A percentile compares a stretch with the other conserved stretches of the same genome.
Evolutionary conservation across 2,888 invertebrate genomes (phyloP).

Genomic region (Phania funesta): DNA sequence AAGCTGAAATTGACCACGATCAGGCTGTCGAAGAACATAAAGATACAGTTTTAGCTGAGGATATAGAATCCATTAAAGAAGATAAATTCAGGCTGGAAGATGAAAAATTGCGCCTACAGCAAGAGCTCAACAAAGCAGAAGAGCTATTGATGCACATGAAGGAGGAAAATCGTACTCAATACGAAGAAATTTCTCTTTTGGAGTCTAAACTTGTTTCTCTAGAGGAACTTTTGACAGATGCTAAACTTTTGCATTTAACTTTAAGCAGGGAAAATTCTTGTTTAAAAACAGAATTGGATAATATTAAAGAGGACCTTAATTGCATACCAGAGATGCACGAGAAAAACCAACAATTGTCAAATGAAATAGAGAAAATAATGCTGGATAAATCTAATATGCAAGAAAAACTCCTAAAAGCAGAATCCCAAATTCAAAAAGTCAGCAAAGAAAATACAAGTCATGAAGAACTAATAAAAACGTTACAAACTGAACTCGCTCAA

Average conservation of each 20-base stretch:
- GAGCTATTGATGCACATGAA: slow-evolving; percentile 6
- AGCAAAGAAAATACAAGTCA: slow-evolving; percentile 6
- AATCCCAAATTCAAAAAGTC: slow-evolving; percentile 53
- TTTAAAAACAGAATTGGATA: slow-evolving; percentile 29
- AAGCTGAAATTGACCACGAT: not conserved
- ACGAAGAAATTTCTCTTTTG: slow-evolving; percentile 13
- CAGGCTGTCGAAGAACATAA: not conserved
- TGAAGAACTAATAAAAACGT: slow-evolving; percentile 28
- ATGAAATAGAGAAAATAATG: slow-evolving; percentile 40
- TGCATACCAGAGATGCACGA: slow-evolving; percentile 35
- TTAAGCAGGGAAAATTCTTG: slow-evolving; percentile 6
- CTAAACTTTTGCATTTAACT: not conserved
- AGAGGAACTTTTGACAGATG: slow-evolving; percentile 12
- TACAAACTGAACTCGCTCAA: slow-evolving; percentile 34
- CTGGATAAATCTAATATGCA: slow-evolving; percentile 17
- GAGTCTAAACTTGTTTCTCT: slow-evolving; percentile 15
- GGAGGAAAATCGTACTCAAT: slow-evolving; percentile 16
- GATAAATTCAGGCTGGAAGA: not conserved
- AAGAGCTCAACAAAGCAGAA: slow-evolving; percentile 9
- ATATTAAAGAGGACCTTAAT: slow-evolving; percentile 6
- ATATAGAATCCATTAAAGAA: slow-evolving; percentile 19
- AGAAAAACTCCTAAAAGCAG: slow-evolving; percentile 38
- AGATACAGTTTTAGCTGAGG: not conserved
- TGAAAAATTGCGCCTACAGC: not conserved
- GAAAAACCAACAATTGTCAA: slow-evolving; percentile 17